A percentile compares a stretch with the other conserved stretches of the same genome.
Evolutionary conservation across 2,797 vertebrate species (phyloP).

Genomic region (Betta splendens): DNA sequence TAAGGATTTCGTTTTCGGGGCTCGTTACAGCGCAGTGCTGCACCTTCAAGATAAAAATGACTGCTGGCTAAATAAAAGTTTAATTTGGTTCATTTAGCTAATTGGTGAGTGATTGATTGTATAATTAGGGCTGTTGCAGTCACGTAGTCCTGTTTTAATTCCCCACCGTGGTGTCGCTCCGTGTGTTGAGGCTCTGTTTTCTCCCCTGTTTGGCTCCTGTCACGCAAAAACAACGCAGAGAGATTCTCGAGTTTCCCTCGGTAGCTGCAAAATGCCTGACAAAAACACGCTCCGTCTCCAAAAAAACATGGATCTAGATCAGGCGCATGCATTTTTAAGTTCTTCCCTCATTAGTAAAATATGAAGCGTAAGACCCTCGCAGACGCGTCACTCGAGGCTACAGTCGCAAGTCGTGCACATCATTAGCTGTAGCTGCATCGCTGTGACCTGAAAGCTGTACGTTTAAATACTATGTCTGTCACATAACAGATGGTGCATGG

Average conservation of each 20-base stretch:
- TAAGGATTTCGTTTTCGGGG: conserved; percentile 69
- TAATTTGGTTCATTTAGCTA: conserved; percentile 68
- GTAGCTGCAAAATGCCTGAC: conserved; percentile 23
- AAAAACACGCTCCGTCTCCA: conserved; percentile 8
- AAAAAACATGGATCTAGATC: conserved; percentile 54
- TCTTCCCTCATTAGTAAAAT: conserved; percentile 57
- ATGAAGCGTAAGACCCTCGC: conserved; percentile 45
- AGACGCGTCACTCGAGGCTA: conserved; percentile 24
- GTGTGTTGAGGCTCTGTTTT: conserved; percentile 23
- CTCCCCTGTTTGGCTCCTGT: conserved; percentile 47
- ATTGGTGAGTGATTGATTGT: conserved; percentile 71
- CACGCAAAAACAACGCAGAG: conserved; percentile 48
- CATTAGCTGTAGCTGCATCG: neutral
- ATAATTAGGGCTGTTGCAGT: conserved; percentile 59
- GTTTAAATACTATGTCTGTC: neutral
- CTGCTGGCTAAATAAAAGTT: conserved; percentile 70
- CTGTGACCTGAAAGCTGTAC: neutral
- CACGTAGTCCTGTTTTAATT: conserved; percentile 37
- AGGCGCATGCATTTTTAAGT: conserved; percentile 59
- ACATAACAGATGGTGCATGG: no score
- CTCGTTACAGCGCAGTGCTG: conserved; percentile 61
- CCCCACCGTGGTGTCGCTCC: conserved; percentile 9
- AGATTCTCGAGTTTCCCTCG: conserved; percentile 53
- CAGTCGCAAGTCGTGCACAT: conserved; percentile 18
- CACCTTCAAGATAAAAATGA: conserved; percentile 61